phyloP scores from a whole-genome alignment of 2,888 invertebrate genomes.

The Macrosoma leucophasiata region DNA sequence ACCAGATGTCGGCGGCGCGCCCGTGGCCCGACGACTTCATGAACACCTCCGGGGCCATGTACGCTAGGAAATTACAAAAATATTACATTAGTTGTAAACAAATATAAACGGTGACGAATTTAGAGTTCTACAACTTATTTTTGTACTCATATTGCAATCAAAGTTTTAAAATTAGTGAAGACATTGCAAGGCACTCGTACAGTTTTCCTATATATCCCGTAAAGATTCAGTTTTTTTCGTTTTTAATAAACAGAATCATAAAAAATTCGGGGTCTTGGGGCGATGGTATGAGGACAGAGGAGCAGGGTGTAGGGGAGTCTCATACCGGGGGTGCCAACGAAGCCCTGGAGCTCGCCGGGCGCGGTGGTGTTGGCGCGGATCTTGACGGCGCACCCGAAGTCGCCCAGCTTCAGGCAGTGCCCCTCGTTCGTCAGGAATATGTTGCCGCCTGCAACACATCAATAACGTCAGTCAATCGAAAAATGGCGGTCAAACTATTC shows the following conservation, averaged over 20 bases:
- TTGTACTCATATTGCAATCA: too few relatives aligned
- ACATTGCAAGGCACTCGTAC: too few relatives aligned
- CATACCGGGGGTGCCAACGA: conserved; percentile 93
- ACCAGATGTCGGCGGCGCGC: conserved; percentile 96
- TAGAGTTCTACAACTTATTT: too few relatives aligned
- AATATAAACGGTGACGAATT: too few relatives aligned
- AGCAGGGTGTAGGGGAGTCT: not conserved
- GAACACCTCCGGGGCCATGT: conserved; percentile 98
- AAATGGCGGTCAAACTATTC: too few relatives aligned
- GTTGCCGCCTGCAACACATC: conserved; percentile 82
- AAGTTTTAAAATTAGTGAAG: too few relatives aligned
- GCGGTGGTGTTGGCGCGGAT: conserved; percentile 91
- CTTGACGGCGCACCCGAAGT: conserved; percentile 96
- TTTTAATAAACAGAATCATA: too few relatives aligned
- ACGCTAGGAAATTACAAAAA: conserved; percentile 75
- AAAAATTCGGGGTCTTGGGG: too few relatives aligned
- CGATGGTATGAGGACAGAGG: too few relatives aligned
- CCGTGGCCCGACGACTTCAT: conserved; percentile 93
- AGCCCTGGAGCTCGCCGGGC: conserved; percentile 90
- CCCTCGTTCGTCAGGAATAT: conserved; percentile 93
- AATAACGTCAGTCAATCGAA: conserved; percentile 2
- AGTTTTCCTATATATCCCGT: too few relatives aligned
- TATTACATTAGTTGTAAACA: too few relatives aligned
- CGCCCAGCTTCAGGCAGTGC: conserved; percentile 92
- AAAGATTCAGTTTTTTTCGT: too few relatives aligned